phyloP scores from a whole-genome alignment of 2,888 invertebrate genomes.

The Acleris laterana region DNA sequence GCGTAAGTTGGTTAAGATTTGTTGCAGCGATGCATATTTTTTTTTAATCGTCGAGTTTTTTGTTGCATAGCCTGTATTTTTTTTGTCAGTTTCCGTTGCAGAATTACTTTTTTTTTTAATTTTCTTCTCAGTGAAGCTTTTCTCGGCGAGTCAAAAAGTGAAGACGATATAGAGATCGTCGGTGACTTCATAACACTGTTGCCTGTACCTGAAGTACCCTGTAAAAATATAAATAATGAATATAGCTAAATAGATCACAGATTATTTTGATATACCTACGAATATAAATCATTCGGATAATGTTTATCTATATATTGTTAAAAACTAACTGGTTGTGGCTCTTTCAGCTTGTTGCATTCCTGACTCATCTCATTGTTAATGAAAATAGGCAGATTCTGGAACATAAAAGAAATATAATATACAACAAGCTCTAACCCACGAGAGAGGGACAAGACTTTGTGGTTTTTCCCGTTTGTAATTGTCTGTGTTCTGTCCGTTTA shows the following conservation, averaged over 20 bases:
- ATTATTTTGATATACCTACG: not conserved
- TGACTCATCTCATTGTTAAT: not conserved
- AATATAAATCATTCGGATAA: not conserved
- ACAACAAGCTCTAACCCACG: no score
- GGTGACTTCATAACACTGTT: not conserved
- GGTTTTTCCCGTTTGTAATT: no score
- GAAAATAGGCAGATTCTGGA: not conserved
- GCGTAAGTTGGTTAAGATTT: slow-evolving; percentile 23
- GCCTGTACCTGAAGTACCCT: not conserved
- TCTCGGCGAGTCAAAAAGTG: slow-evolving; percentile 28
- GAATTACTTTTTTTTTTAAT: slow-evolving; percentile 7
- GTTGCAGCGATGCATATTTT: slow-evolving; percentile 22
- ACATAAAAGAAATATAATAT: not conserved
- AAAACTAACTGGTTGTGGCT: not conserved
- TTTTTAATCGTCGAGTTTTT: slow-evolving; percentile 30
- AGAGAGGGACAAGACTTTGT: no score
- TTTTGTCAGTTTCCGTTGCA: slow-evolving; percentile 2
- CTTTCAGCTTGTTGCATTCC: not conserved
- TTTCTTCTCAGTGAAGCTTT: slow-evolving; percentile 4
- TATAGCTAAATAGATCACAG: not conserved
- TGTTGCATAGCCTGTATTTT: slow-evolving; percentile 11
- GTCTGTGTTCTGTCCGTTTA: no score
- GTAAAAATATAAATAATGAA: not conserved
- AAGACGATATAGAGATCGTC: not conserved
- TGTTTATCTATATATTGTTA: no score